Evolutionary conservation across 2,888 invertebrate species (phyloP), one percentile per base, ranked within the genome.

Genomic region (Drosophila suboccidentalis): DNA sequence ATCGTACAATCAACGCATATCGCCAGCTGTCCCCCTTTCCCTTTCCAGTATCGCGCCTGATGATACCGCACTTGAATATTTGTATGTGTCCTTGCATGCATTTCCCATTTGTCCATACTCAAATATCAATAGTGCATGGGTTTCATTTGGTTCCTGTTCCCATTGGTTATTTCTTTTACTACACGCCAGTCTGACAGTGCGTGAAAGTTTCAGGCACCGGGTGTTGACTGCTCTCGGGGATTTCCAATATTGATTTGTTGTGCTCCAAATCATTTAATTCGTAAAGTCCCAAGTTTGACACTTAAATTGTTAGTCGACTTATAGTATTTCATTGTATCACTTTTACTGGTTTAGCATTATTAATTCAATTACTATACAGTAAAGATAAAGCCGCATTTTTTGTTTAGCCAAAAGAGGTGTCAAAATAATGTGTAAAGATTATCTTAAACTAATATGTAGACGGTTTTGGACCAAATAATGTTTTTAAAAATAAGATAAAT

Each of bases 71-170:
- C 15, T 41, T 51, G 41, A 15, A 61, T 58, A 26, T 26, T n/a
- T n/a, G n/a, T n/a, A 75, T 64, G 57, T 54, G 43, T 46, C 43
- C 43, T n/a, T n/a, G n/a, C n/a, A n/a, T n/a, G n/a, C 71, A 80
- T 77, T 75, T 75, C 38, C 73, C 71, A 62, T 66, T 80, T 38
- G 6, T 3, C 57, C 44, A 46, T 44, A 11, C 26, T 38, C 78
- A 67, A 65, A 61, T 82, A 69, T 78, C 83, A 80, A 68, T 78
- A 53, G 75, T 38, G 67, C 67, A 58, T 70, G 63, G 58, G 70
- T 80, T 71, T 64, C 67, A 66, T 50, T 57, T 67, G 57, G 59
- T 54, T 63, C 46, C 49, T 53, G 41, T 70, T 63, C 46, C 51
- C 55, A 38, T 70, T 68, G 60, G 57, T 63, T 80, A 64, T 74